Percentiles rank a stretch among this genome's conserved stretches.
These are phyloP conservation scores for Ammodramus savannarum DNA, from an alignment of 2,113 vertebrate genomes.

Conservation along the genomic window DNA sequence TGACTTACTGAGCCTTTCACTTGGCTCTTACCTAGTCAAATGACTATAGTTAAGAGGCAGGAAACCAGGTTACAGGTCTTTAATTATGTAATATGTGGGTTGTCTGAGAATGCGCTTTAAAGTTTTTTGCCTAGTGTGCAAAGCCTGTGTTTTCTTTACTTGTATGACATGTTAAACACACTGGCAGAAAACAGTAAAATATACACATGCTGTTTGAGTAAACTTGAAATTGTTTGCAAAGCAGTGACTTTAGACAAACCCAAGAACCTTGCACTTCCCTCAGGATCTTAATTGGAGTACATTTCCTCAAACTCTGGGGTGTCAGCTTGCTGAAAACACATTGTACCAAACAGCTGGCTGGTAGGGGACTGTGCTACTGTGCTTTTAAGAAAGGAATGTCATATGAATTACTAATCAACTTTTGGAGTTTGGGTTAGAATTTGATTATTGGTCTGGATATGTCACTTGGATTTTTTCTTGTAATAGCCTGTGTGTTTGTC, in stretches of 20 bases:
- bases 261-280: not conserved
- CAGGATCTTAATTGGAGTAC: not conserved
- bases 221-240: not conserved
- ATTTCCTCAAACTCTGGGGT: not conserved
- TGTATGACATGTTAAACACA: not conserved
- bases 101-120: slow-evolving; percentile 12
- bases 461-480: not conserved
- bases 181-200: not conserved
- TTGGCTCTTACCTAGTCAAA: slow-evolving; percentile 55
- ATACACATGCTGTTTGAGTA: not conserved
- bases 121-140: slow-evolving; percentile 14
- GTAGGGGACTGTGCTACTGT: not conserved
- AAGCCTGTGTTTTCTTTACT: not conserved
- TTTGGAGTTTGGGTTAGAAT: not conserved
- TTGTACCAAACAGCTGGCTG: not conserved
- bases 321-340: not conserved
- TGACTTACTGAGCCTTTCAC: slow-evolving; percentile 35
- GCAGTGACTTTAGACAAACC: not conserved
- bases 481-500: not conserved
- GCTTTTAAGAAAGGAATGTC: not conserved
- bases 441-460: not conserved
- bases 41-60: slow-evolving; percentile 48
- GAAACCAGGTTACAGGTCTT: slow-evolving; percentile 54
- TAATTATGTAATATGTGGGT: slow-evolving; percentile 55
- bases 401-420: not conserved